phyloP scores from a whole-genome alignment of 2,888 invertebrate genomes.

The Hofmannophila pseudospretella region DNA sequence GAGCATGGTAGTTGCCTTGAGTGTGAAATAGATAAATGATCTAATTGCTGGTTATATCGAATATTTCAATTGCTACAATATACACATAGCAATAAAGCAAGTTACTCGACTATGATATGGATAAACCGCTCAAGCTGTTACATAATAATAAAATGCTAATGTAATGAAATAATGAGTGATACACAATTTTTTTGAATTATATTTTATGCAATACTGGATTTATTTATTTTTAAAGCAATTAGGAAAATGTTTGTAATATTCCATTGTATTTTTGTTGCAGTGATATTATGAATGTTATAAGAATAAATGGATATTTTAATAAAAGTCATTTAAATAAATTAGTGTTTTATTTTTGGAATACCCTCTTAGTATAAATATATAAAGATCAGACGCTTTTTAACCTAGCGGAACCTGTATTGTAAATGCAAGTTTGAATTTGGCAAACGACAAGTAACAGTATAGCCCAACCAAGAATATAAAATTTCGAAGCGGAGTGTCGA shows the following conservation, averaged over 20 bases:
- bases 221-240: constrained; percentile 71
- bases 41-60: constrained; percentile 33
- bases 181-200: constrained; percentile 46
- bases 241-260: constrained; percentile 74
- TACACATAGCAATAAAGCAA: neutral
- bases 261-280: constrained; percentile 78
- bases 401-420: too few relatives aligned
- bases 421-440: too few relatives aligned
- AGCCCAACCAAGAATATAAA: too few relatives aligned
- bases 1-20: constrained; percentile 41
- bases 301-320: constrained; percentile 79
- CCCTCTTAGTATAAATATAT: too few relatives aligned
- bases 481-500: too few relatives aligned
- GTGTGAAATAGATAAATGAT: constrained; percentile 30
- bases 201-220: constrained; percentile 56
- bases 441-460: too few relatives aligned
- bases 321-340: constrained; percentile 74
- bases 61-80: constrained; percentile 4
- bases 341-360: constrained; percentile 48
- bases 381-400: too few relatives aligned
- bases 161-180: constrained; percentile 14
- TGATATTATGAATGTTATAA: constrained; percentile 79
- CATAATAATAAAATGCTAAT: constrained; percentile 19
- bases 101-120: constrained; percentile 11
- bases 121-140: constrained; percentile 25